phyloP scores from a whole-genome alignment of 2,797 vertebrate genomes.

The Characodon lateralis region DNA sequence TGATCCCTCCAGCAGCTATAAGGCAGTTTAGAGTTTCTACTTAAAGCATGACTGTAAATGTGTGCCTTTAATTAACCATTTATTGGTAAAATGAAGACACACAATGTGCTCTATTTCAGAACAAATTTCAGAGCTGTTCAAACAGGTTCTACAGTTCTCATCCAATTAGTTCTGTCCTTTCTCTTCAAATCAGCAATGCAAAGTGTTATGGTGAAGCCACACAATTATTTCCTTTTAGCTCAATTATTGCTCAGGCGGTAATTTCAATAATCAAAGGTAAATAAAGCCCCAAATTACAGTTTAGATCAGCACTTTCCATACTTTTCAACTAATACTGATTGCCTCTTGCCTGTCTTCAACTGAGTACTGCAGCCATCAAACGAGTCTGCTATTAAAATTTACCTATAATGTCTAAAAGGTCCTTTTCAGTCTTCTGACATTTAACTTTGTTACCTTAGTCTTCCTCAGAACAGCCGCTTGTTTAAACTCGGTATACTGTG shows the following conservation, averaged over 20 bases:
- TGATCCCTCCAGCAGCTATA: no score
- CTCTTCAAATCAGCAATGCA: slow-evolving; percentile 14
- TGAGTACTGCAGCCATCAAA: slow-evolving; percentile 17
- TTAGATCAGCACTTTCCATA: slow-evolving; percentile 9
- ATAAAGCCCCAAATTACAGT: slow-evolving; percentile 1
- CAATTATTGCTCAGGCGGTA: slow-evolving; percentile 18
- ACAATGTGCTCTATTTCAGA: background rate
- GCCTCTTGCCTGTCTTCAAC: slow-evolving; percentile 25
- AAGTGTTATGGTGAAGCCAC: slow-evolving; percentile 25
- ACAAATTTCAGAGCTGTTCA: background rate
- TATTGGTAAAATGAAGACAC: no score
- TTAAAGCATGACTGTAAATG: background rate
- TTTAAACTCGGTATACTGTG: no score
- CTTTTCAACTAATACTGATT: slow-evolving; percentile 42
- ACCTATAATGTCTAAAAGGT: background rate
- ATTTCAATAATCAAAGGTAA: slow-evolving; percentile 21
- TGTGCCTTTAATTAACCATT: no score
- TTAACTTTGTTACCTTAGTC: no score
- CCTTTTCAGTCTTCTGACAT: background rate
- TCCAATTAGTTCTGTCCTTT: background rate
- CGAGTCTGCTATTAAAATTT: slow-evolving; percentile 1
- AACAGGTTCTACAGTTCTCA: background rate
- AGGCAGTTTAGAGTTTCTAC: background rate
- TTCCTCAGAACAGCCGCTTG: no score
- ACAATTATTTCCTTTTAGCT: slow-evolving; percentile 12